Evolutionary conservation across 2,113 vertebrate genomes (phyloP).

Genomic region (Poeciliopsis turrubarensis): DNA sequence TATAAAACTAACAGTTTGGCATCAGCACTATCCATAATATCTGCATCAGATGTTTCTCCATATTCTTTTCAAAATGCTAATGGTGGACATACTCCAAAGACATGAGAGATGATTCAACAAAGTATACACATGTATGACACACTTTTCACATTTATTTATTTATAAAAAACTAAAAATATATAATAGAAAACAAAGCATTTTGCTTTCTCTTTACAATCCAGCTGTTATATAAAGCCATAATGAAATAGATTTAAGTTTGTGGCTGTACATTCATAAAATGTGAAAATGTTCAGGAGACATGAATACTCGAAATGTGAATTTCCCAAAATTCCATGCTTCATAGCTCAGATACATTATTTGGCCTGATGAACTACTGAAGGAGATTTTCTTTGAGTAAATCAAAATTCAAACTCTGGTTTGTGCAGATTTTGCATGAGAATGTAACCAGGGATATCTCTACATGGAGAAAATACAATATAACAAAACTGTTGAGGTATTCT

Average conservation of each 20-base stretch:
- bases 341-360: too few relatives aligned
- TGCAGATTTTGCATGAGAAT: not conserved
- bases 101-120: not conserved
- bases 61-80: too few relatives aligned
- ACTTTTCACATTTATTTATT: not conserved
- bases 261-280: too few relatives aligned
- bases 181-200: not conserved
- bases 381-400: too few relatives aligned
- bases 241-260: not conserved
- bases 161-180: not conserved
- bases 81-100: not conserved
- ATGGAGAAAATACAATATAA: not conserved
- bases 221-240: not conserved
- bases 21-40: too few relatives aligned
- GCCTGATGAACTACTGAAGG: too few relatives aligned
- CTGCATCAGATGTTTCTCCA: too few relatives aligned
- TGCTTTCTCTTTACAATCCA: not conserved
- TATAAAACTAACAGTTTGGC: too few relatives aligned
- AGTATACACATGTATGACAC: not conserved
- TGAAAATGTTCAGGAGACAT: too few relatives aligned
- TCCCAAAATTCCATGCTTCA: too few relatives aligned
- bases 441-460: not conserved
- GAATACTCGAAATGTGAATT: too few relatives aligned
- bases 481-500: not conserved
- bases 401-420: too few relatives aligned